Evolutionary conservation across 2,797 vertebrate species (phyloP), one percentile per base, ranked within the genome.

Genomic region (Pampus argenteus): DNA sequence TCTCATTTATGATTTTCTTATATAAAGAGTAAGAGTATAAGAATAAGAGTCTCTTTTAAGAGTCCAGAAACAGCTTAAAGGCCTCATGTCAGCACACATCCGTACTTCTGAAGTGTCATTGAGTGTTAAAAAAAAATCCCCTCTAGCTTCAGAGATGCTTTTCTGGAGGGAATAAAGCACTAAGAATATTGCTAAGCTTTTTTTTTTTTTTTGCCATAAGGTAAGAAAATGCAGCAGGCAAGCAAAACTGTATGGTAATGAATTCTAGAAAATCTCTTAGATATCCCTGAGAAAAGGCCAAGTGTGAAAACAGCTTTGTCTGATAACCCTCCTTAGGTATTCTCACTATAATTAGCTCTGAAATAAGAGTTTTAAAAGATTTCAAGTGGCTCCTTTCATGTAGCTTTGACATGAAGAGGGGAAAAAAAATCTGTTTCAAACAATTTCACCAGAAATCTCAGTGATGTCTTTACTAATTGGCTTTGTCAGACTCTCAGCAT

Each of bases 291-390:
- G 61, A 69, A 56, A 54, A 79, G 54, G 17, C 11, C 9, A 40
- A 34, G 17, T 31, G 55, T 57, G 54, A 64, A 28, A 22, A 51
- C 20, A 31, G 8, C 22, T 48, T 51, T 65, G 51, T 82, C 23
- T 0, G 44, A 74, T n/a, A 55, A 59, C 23, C 3, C 17, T 25
- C 23, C 2, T 79, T 55, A 25, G 40, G 47, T 29, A 25, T 60
- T 70, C 57, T 61, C 17, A 38, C 3, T 26, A 55, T 63, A 76
- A 83, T 87, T 71, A 69, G 25, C 58, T 56, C 36, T 55, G 45
- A 61, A 56, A 26, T 17, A 4, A 38, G 6, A 31, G 13, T 55
- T 65, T 71, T 38, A 48, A 26, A 22, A 14, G 1, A 38, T 54
- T 49, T 64, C 18, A 52, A 14, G 28, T 26, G 38, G 28, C 23